Percentiles rank a stretch among this genome's conserved stretches.
Evolutionary conservation across 2,797 vertebrate species (phyloP).

Genomic region (Mallotus villosus): DNA sequence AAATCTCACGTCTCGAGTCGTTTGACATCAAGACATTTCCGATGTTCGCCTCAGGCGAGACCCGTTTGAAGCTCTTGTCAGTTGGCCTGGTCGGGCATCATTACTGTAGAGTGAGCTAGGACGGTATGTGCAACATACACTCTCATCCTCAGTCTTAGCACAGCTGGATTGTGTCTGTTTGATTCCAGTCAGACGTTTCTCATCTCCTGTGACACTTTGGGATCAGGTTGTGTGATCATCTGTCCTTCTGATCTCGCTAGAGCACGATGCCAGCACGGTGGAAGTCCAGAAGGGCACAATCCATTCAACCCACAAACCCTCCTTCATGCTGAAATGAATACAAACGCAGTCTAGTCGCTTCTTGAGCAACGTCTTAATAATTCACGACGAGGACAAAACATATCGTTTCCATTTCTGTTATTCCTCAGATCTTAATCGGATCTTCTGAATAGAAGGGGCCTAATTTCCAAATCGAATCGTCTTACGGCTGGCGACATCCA

Average conservation of each 20-base stretch:
- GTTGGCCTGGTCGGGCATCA: not conserved
- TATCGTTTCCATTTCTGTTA: too few relatives aligned
- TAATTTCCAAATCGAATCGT: too few relatives aligned
- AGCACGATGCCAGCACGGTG: not conserved
- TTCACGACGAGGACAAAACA: too few relatives aligned
- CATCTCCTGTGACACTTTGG: not conserved
- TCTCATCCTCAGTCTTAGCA: not conserved
- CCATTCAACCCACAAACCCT: too few relatives aligned
- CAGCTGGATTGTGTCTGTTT: not conserved
- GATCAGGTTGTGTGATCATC: not conserved
- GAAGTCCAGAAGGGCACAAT: not conserved
- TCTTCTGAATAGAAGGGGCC: too few relatives aligned
- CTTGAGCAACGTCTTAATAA: too few relatives aligned
- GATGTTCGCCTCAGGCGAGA: not conserved
- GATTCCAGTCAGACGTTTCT: not conserved
- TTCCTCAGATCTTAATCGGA: too few relatives aligned
- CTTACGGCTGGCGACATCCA: too few relatives aligned
- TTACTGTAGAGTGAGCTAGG: not conserved
- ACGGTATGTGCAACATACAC: too few relatives aligned
- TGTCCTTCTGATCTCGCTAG: not conserved
- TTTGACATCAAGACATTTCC: not conserved
- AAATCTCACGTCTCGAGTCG: not conserved
- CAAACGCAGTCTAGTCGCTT: too few relatives aligned
- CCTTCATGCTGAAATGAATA: too few relatives aligned
- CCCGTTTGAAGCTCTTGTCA: slow-evolving; percentile 1